phyloP scores from a whole-genome alignment of 2,888 invertebrate species.

The Erpobdella octoculata region DNA sequence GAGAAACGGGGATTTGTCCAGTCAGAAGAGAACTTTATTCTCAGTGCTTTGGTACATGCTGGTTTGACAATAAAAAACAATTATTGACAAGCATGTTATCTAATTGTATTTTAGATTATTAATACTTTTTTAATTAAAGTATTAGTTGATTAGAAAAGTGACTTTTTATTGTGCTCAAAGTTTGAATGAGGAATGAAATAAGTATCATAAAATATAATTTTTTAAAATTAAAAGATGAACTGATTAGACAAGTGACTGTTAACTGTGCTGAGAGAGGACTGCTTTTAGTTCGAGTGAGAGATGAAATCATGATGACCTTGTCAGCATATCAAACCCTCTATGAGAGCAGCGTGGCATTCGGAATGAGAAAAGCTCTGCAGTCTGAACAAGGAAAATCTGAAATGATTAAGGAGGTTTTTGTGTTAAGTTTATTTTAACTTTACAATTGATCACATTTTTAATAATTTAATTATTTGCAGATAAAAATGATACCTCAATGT shows the following conservation, averaged over 20 bases:
- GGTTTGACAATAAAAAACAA: too few species aligned
- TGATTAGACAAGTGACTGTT: slow-evolving; percentile 84
- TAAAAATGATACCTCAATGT: not conserved
- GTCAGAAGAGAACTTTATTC: slow-evolving; percentile 85
- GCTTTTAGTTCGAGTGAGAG: slow-evolving; percentile 79
- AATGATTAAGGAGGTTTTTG: slow-evolving; percentile 17
- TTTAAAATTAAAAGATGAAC: slow-evolving; percentile 67
- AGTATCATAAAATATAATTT: too few species aligned
- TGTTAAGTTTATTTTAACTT: too few species aligned
- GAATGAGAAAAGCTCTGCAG: slow-evolving; percentile 91
- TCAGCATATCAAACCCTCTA: slow-evolving; percentile 91
- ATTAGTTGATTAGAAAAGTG: too few species aligned
- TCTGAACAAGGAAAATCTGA: slow-evolving; percentile 46
- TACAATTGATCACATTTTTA: not conserved
- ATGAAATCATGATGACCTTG: slow-evolving; percentile 91
- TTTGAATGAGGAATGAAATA: not conserved
- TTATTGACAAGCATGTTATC: too few species aligned
- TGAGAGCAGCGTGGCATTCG: slow-evolving; percentile 93
- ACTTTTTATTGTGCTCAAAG: too few species aligned
- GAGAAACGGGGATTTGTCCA: slow-evolving; percentile 92
- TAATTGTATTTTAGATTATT: too few species aligned
- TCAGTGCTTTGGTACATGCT: slow-evolving; percentile 68
- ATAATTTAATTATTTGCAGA: not conserved
- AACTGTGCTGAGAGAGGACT: slow-evolving; percentile 92
- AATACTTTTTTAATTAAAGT: too few species aligned